Conservation (phyloP, 2,113 vertebrate species). For the Hypocryptadius cinnamomeus region DNA sequence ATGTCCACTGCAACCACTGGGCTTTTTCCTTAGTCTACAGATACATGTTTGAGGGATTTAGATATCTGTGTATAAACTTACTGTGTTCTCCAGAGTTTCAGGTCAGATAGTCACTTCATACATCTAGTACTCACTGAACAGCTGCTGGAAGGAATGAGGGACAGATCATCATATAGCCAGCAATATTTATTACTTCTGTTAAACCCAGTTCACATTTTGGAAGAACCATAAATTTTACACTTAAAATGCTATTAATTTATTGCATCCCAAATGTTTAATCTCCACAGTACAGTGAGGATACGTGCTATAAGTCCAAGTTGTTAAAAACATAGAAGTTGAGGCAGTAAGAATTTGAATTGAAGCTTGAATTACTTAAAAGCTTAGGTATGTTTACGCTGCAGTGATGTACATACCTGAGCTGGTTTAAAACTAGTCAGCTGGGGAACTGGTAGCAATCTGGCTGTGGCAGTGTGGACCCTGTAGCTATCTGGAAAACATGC, state of each 20-base stretch:
- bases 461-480: background rate
- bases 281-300: background rate
- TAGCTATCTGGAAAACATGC: background rate
- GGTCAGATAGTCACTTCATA: background rate
- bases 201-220: background rate
- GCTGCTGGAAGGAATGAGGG: background rate
- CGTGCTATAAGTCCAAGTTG: background rate
- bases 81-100: background rate
- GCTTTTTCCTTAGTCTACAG: background rate
- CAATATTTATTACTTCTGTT: background rate
- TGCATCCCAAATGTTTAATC: background rate
- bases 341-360: background rate
- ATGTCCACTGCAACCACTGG: background rate
- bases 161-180: background rate
- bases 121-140: background rate
- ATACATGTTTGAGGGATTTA: background rate
- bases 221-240: background rate
- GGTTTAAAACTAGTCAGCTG: background rate
- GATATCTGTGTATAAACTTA: background rate
- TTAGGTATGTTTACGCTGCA: background rate
- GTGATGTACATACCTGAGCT: background rate
- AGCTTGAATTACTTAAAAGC: background rate
- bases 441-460: background rate
- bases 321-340: background rate
- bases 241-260: background rate